phyloP scores from a whole-genome alignment of 2,797 vertebrate genomes.

The Myotis planiceps region DNA sequence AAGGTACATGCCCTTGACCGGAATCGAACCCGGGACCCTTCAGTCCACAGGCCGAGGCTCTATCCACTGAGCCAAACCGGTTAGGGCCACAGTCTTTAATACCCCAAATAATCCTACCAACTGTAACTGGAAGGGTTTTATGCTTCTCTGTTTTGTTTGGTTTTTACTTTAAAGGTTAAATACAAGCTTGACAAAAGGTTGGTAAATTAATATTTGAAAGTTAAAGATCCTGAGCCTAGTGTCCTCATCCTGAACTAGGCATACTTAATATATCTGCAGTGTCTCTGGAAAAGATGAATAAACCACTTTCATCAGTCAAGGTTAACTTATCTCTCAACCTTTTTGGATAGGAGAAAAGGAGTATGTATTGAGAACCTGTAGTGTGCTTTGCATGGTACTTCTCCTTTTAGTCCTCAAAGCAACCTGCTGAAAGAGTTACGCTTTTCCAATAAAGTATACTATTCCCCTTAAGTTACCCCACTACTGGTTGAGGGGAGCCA shows the following conservation, averaged over 20 bases:
- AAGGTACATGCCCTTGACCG: too few relatives aligned
- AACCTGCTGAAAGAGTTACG: background rate
- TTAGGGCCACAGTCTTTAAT: background rate
- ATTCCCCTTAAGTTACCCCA: background rate
- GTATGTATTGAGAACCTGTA: background rate
- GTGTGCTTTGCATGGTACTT: background rate
- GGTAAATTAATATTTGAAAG: conserved; percentile 10
- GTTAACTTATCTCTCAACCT: background rate
- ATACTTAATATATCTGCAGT: background rate
- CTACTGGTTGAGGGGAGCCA: background rate
- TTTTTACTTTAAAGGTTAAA: background rate
- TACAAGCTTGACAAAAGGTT: background rate
- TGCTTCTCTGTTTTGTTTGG: background rate
- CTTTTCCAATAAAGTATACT: background rate
- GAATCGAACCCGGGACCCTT: too few relatives aligned
- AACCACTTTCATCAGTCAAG: background rate
- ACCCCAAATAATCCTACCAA: background rate
- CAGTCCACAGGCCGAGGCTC: too few relatives aligned
- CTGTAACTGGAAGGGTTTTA: background rate
- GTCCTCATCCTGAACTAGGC: background rate
- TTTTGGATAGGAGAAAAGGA: background rate
- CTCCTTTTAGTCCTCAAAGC: background rate
- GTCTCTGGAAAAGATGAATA: conserved; percentile 1
- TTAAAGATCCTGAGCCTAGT: background rate
- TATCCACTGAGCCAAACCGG: too few relatives aligned